Conservation (phyloP, 2,797 vertebrate genomes). For the Vipera ursinii region DNA sequence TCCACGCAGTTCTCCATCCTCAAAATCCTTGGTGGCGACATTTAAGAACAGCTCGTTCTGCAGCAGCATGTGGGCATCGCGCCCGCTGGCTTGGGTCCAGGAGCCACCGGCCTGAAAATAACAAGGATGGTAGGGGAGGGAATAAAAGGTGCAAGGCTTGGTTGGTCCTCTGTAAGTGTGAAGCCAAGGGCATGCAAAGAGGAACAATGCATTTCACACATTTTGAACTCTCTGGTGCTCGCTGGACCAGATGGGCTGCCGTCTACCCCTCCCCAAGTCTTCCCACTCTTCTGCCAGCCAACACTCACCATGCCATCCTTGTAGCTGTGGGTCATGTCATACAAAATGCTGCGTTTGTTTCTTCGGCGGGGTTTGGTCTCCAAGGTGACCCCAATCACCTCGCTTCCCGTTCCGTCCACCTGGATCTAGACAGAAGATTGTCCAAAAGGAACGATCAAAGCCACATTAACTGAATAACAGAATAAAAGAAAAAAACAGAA, state of each 20-base stretch:
- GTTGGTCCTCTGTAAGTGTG: too few relatives aligned
- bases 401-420: conserved; percentile 82
- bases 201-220: background rate
- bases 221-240: background rate
- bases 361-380: conserved; percentile 90
- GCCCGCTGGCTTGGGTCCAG: conserved; percentile 82
- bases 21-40: conserved; percentile 84
- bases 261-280: background rate
- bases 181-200: background rate
- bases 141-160: rapidly evolving
- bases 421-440: conserved; percentile 75
- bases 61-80: conserved; percentile 93
- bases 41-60: conserved; percentile 97
- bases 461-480: background rate
- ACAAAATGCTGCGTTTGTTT: conserved; percentile 84
- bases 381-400: conserved; percentile 83
- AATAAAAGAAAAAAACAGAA: background rate
- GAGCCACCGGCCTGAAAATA: conserved; percentile 68
- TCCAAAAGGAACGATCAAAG: rapidly evolving
- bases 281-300: rapidly evolving
- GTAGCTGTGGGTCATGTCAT: conserved; percentile 76
- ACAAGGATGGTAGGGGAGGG: rapidly evolving
- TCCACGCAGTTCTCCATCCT: conserved; percentile 88
- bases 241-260: background rate
- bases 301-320: conserved; percentile 54